A percentile compares a stretch with the other conserved stretches of the same genome.
Conservation (phyloP, 2,888 invertebrate species). For the Pelosia muscerda region DNA sequence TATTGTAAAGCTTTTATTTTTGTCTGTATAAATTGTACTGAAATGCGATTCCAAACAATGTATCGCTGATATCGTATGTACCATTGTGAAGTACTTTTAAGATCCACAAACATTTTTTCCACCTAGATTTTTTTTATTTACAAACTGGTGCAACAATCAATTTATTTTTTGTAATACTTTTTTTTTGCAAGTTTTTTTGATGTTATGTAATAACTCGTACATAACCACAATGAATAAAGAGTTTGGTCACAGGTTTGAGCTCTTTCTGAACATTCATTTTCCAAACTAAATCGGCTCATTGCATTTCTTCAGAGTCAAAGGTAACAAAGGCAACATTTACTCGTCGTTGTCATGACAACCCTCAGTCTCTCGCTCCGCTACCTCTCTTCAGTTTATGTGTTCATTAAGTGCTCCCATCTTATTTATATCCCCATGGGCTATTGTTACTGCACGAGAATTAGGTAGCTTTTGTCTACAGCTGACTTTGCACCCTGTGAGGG, state of each 20-base stretch:
- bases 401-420: conserved; percentile 81
- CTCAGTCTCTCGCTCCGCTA: conserved; percentile 65
- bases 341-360: conserved; percentile 68
- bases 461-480: conserved; percentile 78
- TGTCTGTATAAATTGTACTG: too few relatives aligned
- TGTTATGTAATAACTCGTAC: too few relatives aligned
- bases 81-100: not conserved
- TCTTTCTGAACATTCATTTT: too few relatives aligned
- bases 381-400: conserved; percentile 80
- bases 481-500: conserved; percentile 67
- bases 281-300: too few relatives aligned
- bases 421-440: conserved; percentile 80
- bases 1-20: too few relatives aligned
- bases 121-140: too few relatives aligned
- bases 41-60: too few relatives aligned
- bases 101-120: too few relatives aligned
- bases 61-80: not conserved
- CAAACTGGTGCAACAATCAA: not conserved
- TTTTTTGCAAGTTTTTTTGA: not conserved
- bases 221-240: not conserved
- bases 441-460: conserved; percentile 77
- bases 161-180: not conserved
- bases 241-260: too few relatives aligned
- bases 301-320: not conserved
- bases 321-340: conserved; percentile 24